phyloP scores from a whole-genome alignment of 2,797 vertebrate genomes.

The Halcyon smyrnensis region DNA sequence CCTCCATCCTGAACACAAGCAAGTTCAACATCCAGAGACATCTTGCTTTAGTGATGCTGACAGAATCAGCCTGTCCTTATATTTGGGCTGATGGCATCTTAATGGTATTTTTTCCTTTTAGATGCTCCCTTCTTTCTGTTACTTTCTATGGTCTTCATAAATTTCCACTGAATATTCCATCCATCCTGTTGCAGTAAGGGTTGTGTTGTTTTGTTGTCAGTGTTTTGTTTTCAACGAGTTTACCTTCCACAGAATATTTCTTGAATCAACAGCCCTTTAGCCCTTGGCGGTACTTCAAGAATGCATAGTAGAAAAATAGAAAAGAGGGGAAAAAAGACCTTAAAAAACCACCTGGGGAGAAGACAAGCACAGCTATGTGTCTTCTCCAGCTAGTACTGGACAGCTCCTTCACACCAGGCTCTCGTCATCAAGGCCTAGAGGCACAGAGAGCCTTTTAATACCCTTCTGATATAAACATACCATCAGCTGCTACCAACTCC shows the following conservation, averaged over 20 bases:
- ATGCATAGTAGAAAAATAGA: neutral
- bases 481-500: neutral
- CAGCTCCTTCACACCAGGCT: constrained; percentile 47
- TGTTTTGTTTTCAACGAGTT: neutral
- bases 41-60: neutral
- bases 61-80: neutral
- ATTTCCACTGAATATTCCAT: neutral
- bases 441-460: neutral
- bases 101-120: neutral
- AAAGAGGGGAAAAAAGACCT: neutral
- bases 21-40: neutral
- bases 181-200: neutral
- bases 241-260: neutral
- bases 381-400: constrained; percentile 47
- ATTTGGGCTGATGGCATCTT: neutral
- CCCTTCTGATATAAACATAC: neutral
- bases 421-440: neutral
- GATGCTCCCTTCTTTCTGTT: neutral
- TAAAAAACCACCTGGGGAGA: neutral
- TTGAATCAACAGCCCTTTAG: neutral
- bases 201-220: neutral
- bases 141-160: neutral
- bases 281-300: neutral
- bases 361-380: neutral
- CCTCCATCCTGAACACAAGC: neutral